Base-by-base conservation (phyloP, 2,888 invertebrate species). In the Mythimna lalbum region DNA sequence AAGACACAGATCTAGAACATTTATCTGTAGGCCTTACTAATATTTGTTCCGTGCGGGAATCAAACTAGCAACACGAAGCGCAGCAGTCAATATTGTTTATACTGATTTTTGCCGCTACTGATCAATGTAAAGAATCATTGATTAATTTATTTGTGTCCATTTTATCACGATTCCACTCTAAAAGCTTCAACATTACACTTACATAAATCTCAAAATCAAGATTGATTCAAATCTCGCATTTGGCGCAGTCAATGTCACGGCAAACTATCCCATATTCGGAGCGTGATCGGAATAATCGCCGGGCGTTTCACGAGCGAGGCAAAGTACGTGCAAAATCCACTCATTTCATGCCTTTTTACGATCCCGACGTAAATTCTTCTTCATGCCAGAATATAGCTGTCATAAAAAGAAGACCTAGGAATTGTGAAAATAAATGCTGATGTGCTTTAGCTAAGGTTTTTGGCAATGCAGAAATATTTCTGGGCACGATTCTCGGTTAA, bases 261-360 rank as follows among this genome's bases (percentile, higher is more conserved):
- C 76, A 76, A 79, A 84, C 79, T 84, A 83, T 83, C 85, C 83
- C 72, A 83, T 84, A 81, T 83, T 68, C 62, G 59, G 73, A 36
- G 73, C 84, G 85, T 84, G 85, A 78, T 78, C 60, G 36, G 84
- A 83, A 84, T 84, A 59, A 68, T 73, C 81, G 62, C 2, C 64
- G 31, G 31, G 73, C 61, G 68, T 75, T 78, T 64, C 80, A 69
- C 78, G 74, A 81, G 50, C 69, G 63, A 69, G 47, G 65, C 69
- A 72, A 62, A 77, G 73, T 73, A 74, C 82, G 84, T 85, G 84
- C 81, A 69, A 79, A 83, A 83, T 80, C 81, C 71, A 76, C 83
- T 83, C 83, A 83, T 83, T 84, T 79, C 78, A 69, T 75, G 78
- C 57, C 81, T 80, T 81, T 85, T 84, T 84, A 84, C 83, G 83